phyloP scores from a whole-genome alignment of 2,113 vertebrate species.

The Brachypteracias leptosomus region DNA sequence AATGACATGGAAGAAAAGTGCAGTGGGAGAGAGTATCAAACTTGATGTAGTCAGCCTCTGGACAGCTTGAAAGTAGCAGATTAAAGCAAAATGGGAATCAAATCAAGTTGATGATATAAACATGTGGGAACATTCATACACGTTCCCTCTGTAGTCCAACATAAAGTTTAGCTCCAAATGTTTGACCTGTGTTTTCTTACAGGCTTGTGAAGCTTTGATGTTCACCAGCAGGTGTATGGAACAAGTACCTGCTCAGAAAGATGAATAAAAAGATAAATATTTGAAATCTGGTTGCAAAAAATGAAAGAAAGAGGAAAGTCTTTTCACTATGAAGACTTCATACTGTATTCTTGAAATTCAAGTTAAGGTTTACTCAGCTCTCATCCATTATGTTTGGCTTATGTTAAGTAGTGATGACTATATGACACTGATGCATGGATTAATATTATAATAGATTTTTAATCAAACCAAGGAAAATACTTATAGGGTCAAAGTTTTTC shows the following conservation, averaged over 20 bases:
- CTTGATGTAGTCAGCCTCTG: background rate
- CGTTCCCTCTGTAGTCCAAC: background rate
- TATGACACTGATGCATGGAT: slow-evolving; percentile 2
- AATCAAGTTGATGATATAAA: background rate
- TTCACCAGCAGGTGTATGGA: background rate
- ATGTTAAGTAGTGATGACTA: background rate
- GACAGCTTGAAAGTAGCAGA: background rate
- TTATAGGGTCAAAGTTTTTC: slow-evolving; percentile 62
- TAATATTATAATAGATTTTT: slow-evolving; percentile 52
- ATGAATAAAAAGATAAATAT: background rate
- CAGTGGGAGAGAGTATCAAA: background rate
- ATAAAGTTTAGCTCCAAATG: background rate
- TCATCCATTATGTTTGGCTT: background rate
- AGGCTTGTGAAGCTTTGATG: background rate
- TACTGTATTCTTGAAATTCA: background rate
- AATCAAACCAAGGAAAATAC: slow-evolving; percentile 34
- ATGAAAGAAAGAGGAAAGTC: fast-evolving
- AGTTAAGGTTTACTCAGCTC: background rate
- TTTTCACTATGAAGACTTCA: background rate
- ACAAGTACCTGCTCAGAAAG: background rate
- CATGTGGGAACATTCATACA: background rate
- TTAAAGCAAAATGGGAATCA: background rate
- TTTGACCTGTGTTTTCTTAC: background rate
- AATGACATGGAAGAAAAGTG: background rate
- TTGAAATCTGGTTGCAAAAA: background rate